Evolutionary conservation across 2,888 invertebrate genomes (phyloP).

Genomic region (Anoplius nigerrimus): DNA sequence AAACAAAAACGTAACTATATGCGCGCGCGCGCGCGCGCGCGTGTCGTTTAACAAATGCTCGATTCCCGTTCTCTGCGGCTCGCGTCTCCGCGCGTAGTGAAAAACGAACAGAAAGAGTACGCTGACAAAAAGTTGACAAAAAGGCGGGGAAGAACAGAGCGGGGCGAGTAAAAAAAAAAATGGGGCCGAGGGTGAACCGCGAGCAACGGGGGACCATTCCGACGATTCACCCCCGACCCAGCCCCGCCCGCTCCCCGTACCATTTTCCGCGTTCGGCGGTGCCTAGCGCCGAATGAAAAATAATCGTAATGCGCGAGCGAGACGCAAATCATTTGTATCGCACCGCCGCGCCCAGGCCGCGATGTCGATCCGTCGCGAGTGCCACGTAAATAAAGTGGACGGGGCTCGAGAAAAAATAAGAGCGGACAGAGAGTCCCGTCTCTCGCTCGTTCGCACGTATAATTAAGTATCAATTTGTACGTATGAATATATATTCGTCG

Average conservation of each 20-base stretch:
- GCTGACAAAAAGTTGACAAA: no score
- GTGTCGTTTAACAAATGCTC: conserved; percentile 52
- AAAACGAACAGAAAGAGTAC: not conserved
- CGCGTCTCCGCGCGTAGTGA: not conserved
- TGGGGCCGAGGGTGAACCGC: conserved; percentile 1
- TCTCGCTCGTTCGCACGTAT: no score
- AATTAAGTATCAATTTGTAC: no score
- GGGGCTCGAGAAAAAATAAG: no score
- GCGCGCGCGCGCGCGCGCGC: conserved; percentile 60
- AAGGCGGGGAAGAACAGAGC: no score
- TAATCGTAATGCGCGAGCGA: conserved; percentile 29
- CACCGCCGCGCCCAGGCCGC: no score
- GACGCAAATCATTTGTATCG: conserved; percentile 5
- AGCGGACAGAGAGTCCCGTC: no score
- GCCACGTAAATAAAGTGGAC: no score
- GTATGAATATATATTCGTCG: no score
- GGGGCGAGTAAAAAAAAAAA: conserved; percentile 24
- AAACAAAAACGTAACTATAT: conserved; percentile 71
- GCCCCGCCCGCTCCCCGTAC: conserved; percentile 6
- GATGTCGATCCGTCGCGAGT: no score
- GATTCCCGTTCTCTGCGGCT: conserved; percentile 1
- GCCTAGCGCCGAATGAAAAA: conserved; percentile 22
- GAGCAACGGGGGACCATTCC: conserved; percentile 3
- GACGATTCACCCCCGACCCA: conserved; percentile 12
- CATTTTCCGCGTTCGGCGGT: conserved; percentile 11